Percentiles rank a stretch among this genome's conserved stretches.
Conservation (phyloP, 2,113 vertebrate species). For the Eulemur rufifrons region DNA sequence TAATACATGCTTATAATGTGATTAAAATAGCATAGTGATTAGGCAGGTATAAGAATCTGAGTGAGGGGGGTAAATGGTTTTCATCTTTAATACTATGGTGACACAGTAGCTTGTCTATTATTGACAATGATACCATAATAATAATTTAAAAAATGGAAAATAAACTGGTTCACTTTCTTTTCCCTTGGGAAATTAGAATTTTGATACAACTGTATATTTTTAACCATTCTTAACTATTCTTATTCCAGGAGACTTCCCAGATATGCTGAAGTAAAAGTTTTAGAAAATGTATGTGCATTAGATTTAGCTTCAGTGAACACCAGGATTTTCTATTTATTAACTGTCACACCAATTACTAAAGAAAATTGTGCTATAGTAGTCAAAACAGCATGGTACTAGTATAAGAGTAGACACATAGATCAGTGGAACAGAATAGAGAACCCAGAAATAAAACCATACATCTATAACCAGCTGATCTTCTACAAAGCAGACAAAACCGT, state of each 20-base stretch:
- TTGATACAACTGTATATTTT: not conserved
- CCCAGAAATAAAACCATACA: too few species aligned
- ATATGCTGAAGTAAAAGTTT: not conserved
- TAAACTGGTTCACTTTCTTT: not conserved
- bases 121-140: not conserved
- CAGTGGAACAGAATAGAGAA: too few species aligned
- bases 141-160: not conserved
- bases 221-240: not conserved
- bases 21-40: conserved; percentile 2
- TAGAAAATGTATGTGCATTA: not conserved
- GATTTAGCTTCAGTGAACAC: not conserved
- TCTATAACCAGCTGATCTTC: too few species aligned
- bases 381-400: too few species aligned
- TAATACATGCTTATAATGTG: conserved; percentile 28
- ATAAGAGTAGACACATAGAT: too few species aligned
- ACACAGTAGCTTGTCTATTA: conserved; percentile 35
- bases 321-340: not conserved
- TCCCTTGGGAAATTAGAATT: not conserved
- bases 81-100: conserved; percentile 43
- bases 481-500: too few species aligned
- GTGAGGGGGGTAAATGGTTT: conserved; percentile 27
- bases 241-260: not conserved
- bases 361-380: not conserved
- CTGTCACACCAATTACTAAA: not conserved
- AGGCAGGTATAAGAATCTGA: conserved; percentile 29